phyloP scores from a whole-genome alignment of 2,113 vertebrate genomes.

The Equus quagga region DNA sequence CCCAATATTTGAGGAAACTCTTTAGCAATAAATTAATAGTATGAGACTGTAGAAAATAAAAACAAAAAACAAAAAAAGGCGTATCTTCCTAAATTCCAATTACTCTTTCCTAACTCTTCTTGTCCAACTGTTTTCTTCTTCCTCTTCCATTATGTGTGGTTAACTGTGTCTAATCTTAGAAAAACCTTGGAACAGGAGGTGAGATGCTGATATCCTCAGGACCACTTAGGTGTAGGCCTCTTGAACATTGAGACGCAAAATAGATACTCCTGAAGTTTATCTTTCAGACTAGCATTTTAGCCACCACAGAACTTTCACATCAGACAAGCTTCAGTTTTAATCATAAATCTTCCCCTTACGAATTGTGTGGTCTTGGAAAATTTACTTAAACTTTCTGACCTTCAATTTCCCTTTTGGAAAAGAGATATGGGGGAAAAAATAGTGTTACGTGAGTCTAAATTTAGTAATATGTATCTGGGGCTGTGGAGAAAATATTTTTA shows the following conservation, averaged over 20 bases:
- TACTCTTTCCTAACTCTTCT: neutral
- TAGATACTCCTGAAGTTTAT: neutral
- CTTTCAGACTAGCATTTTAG: neutral
- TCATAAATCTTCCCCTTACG: neutral
- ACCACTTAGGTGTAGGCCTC: neutral
- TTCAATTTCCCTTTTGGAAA: neutral
- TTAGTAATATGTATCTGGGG: neutral
- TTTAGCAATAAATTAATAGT: neutral
- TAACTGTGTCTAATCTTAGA: neutral
- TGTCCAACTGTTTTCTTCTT: neutral
- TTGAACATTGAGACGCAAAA: neutral
- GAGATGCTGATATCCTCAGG: neutral
- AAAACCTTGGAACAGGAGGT: neutral
- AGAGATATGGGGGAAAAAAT: neutral
- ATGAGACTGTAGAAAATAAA: neutral
- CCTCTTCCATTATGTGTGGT: neutral
- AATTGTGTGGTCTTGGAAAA: neutral
- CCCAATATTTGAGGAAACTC: neutral
- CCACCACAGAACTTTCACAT: neutral
- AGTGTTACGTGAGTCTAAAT: neutral
- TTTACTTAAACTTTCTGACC: conserved; percentile 13
- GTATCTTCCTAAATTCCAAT: neutral
- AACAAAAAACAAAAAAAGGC: neutral
- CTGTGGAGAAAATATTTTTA: neutral
- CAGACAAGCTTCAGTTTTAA: neutral